Evolutionary conservation across 64 coral and sea anemone species (phyloP).

Genomic region (Orbicella faveolata): DNA sequence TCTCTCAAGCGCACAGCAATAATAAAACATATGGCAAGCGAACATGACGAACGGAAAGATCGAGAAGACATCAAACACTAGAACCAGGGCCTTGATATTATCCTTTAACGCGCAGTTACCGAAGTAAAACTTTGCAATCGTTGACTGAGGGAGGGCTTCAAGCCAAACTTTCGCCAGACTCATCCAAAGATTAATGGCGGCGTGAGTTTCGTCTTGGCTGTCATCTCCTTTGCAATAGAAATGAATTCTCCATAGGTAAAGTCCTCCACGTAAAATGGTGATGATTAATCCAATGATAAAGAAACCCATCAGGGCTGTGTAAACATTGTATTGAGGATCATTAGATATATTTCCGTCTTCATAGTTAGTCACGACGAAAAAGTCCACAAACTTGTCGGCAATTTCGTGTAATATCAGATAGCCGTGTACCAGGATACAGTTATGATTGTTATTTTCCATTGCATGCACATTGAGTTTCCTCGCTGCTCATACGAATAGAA

Average conservation of each 20-base stretch:
- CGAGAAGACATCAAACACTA: not conserved
- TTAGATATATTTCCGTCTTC: not conserved
- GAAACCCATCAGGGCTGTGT: not conserved
- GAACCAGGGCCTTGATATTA: not conserved
- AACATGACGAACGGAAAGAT: not conserved
- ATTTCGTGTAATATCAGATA: not conserved
- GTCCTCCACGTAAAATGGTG: not conserved
- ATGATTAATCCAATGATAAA: not conserved
- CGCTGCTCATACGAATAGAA: too few species aligned
- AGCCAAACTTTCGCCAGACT: not conserved
- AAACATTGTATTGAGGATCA: not conserved
- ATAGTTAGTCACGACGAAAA: not conserved
- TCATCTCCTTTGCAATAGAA: not conserved
- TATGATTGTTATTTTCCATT: too few species aligned
- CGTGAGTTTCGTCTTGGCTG: not conserved
- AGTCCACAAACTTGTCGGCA: not conserved
- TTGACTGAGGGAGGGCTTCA: not conserved
- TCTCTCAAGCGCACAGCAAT: not conserved
- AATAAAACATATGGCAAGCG: not conserved
- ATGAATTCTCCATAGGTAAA: not conserved
- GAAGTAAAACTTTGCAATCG: not conserved
- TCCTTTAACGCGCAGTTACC: not conserved
- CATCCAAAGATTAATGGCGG: not conserved
- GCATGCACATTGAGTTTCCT: not conserved
- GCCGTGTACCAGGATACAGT: not conserved